These are phyloP conservation scores for Rhadina sibilatrix DNA, from an alignment of 2,113 vertebrate genomes.

Conservation along the genomic window DNA sequence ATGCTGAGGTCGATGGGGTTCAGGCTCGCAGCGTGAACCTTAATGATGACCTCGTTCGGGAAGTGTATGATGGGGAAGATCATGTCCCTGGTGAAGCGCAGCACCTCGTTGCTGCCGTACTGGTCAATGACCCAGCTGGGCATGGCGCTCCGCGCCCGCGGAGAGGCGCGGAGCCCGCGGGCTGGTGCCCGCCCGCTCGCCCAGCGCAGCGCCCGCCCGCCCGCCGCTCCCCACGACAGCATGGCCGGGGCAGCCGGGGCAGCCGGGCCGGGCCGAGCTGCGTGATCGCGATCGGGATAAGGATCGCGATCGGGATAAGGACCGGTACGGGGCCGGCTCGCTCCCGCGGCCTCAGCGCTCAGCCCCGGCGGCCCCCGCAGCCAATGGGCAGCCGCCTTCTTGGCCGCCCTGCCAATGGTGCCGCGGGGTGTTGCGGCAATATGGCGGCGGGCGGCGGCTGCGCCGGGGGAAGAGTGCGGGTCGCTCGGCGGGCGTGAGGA, in stretches of 20 bases:
- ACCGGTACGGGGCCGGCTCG: fast-evolving
- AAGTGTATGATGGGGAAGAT: constrained; percentile 83
- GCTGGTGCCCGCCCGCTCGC: not conserved
- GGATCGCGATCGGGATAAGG: not conserved
- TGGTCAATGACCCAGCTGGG: constrained; percentile 92
- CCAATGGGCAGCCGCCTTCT: constrained; percentile 73
- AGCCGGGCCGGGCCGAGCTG: not conserved
- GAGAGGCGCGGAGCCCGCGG: not conserved
- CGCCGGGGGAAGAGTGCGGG: fast-evolving
- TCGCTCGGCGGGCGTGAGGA: fast-evolving
- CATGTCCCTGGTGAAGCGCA: constrained; percentile 85
- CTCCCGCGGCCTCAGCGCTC: fast-evolving
- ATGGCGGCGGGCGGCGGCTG: constrained; percentile 57
- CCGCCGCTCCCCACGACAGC: not conserved
- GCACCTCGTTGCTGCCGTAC: constrained; percentile 87
- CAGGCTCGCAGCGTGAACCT: constrained; percentile 87
- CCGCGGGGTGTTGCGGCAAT: constrained; percentile 34
- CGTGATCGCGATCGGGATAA: too few relatives aligned
- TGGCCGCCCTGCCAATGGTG: constrained; percentile 74
- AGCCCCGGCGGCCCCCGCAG: not conserved
- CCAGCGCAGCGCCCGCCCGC: not conserved
- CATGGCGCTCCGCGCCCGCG: constrained; percentile 73
- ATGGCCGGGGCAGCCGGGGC: not conserved
- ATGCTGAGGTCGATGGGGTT: constrained; percentile 94
- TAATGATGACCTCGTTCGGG: constrained; percentile 93